Conservation (phyloP, 2,113 vertebrate species). For the Syngnathus typhle region DNA sequence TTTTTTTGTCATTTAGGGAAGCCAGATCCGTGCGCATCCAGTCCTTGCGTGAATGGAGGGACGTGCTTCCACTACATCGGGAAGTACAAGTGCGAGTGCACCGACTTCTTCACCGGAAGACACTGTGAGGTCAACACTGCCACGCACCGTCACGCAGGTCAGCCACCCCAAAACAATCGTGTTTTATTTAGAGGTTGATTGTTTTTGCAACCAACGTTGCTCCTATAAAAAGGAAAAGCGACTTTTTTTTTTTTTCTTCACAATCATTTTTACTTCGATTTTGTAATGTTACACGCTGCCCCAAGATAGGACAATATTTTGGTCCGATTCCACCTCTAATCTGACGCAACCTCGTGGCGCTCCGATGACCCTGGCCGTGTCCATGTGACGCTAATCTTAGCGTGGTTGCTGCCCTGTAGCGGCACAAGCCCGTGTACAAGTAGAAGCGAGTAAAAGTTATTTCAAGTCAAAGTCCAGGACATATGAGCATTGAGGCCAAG, state of each 20-base stretch:
- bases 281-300: background rate
- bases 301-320: background rate
- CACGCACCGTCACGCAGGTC: constrained; percentile 50
- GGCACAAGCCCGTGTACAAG: constrained; percentile 44
- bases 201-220: too few species aligned
- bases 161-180: constrained; percentile 24
- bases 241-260: background rate
- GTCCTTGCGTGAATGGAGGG: constrained; percentile 89
- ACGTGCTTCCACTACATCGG: constrained; percentile 98
- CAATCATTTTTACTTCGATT: background rate
- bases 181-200: background rate
- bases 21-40: constrained; percentile 88
- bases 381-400: constrained; percentile 52
- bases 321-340: background rate
- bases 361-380: constrained; percentile 3
- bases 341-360: background rate
- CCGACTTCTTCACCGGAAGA: constrained; percentile 76
- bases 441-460: constrained; percentile 36
- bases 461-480: constrained; percentile 43
- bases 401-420: constrained; percentile 48
- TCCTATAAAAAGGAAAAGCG: too few species aligned
- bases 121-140: constrained; percentile 82
- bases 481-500: constrained; percentile 31
- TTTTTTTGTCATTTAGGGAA: constrained; percentile 72
- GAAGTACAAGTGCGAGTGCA: constrained; percentile 97